These are phyloP conservation scores for Endomychus coccineus DNA, from an alignment of 2,888 invertebrate genomes.

Conservation along the genomic window DNA sequence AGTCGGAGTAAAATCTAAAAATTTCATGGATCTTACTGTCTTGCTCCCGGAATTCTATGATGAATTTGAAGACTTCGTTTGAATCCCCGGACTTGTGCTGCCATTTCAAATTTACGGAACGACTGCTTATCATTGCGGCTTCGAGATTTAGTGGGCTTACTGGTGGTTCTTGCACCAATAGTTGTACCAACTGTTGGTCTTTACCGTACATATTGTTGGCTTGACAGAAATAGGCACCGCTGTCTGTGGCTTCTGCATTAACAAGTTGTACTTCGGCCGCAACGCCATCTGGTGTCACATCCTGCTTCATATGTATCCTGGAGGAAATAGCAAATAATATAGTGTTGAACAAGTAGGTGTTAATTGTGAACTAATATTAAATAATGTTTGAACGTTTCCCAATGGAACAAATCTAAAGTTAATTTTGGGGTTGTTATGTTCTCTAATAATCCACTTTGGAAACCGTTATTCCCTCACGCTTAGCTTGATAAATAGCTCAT, in stretches of 20 bases:
- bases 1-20: neutral
- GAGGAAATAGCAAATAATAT: constrained; percentile 26
- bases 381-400: no score
- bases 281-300: constrained; percentile 61
- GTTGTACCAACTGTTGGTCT: constrained; percentile 63
- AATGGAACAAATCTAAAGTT: no score
- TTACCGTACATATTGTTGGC: constrained; percentile 68
- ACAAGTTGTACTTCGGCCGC: constrained; percentile 64
- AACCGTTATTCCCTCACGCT: neutral
- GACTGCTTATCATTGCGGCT: constrained; percentile 62
- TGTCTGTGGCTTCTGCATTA: constrained; percentile 61
- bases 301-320: constrained; percentile 54
- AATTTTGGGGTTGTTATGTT: constrained; percentile 15
- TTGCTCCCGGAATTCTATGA: constrained; percentile 59
- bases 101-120: constrained; percentile 71
- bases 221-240: constrained; percentile 71
- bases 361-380: no score
- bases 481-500: no score
- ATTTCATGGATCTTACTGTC: constrained; percentile 47
- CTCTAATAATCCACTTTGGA: constrained; percentile 10
- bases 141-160: constrained; percentile 61
- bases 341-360: no score
- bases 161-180: constrained; percentile 70
- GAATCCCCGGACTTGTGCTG: constrained; percentile 60
- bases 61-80: constrained; percentile 62